phyloP scores from a whole-genome alignment of 2,797 vertebrate genomes.

The Characodon lateralis region DNA sequence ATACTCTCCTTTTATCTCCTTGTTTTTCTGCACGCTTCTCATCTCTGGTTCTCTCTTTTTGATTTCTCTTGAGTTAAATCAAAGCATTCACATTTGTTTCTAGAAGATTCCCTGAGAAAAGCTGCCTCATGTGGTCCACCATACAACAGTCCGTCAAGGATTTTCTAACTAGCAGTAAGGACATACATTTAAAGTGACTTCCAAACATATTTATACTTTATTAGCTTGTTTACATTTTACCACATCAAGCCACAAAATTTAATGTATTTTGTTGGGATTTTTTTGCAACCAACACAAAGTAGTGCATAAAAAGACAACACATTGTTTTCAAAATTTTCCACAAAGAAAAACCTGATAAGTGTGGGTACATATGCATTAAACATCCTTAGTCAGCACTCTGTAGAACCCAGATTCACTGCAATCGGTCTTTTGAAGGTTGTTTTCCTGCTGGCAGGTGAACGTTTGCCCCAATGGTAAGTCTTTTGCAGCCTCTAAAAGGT shows the following conservation, averaged over 20 bases:
- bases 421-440: background rate
- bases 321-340: background rate
- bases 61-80: constrained; percentile 25
- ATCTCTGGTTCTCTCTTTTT: constrained; percentile 23
- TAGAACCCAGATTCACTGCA: background rate
- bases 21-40: constrained; percentile 19
- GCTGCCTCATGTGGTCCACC: constrained; percentile 11
- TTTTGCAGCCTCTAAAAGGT: background rate
- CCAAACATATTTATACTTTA: background rate
- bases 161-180: background rate
- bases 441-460: background rate
- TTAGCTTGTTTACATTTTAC: background rate
- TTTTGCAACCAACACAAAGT: background rate
- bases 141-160: constrained; percentile 23
- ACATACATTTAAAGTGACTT: background rate
- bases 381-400: no score
- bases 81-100: constrained; percentile 43
- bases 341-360: background rate
- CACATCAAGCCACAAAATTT: background rate
- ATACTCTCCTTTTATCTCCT: constrained; percentile 20
- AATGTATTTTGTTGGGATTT: background rate
- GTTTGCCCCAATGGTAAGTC: background rate
- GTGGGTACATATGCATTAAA: background rate
- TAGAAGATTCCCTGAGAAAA: constrained; percentile 30
- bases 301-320: background rate